Conservation (phyloP, 1,140 invertebrate species). For the Polyergus mexicanus region DNA sequence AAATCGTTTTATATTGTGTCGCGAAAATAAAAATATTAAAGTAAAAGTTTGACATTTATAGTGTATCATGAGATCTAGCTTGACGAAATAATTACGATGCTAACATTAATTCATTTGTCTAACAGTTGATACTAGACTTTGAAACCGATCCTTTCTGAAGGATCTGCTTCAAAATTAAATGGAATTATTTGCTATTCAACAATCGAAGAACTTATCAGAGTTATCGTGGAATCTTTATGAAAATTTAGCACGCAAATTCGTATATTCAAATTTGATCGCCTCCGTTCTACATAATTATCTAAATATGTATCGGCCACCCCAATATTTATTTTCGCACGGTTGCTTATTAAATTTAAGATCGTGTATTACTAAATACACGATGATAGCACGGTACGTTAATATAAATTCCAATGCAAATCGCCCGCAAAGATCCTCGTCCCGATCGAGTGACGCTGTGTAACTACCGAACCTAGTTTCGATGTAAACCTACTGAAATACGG, state of each 20-base stretch:
- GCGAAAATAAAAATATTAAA: background rate
- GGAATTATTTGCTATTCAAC: constrained; percentile 10
- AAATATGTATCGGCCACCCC: constrained; percentile 47
- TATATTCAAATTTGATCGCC: constrained; percentile 51
- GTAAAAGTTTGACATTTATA: background rate
- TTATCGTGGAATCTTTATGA: constrained; percentile 22
- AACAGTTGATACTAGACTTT: background rate
- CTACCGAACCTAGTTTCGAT: constrained; percentile 65
- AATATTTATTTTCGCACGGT: constrained; percentile 59
- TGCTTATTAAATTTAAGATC: constrained; percentile 60
- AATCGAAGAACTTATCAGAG: constrained; percentile 4
- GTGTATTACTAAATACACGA: constrained; percentile 54
- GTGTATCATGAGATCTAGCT: background rate
- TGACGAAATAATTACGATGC: background rate
- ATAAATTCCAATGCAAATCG: constrained; percentile 58
- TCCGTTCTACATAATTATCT: constrained; percentile 50
- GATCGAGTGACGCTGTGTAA: constrained; percentile 53
- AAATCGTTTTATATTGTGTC: too few relatives aligned
- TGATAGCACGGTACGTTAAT: constrained; percentile 62
- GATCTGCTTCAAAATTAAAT: background rate
- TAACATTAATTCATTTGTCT: background rate
- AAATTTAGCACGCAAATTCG: constrained; percentile 26
- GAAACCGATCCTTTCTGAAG: background rate
- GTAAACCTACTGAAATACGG: constrained; percentile 72
- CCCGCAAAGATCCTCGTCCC: constrained; percentile 41